A percentile compares a stretch with the other conserved stretches of the same genome.
Evolutionary conservation across 2,888 invertebrate genomes (phyloP).

Genomic region (Ametastegia equiseti): DNA sequence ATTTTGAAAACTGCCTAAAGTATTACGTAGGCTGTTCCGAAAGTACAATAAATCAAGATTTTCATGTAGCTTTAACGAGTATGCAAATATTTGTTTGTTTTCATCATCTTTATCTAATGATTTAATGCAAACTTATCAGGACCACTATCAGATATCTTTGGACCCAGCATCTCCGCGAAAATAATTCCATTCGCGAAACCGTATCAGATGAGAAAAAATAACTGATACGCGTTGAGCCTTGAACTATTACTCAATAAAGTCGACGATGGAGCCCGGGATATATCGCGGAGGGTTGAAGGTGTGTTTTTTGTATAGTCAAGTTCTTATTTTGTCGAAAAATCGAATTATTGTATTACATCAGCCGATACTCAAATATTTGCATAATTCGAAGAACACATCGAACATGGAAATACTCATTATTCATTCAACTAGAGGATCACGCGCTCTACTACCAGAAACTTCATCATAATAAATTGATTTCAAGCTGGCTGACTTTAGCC

Average conservation of each 20-base stretch:
- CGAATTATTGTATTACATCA: not conserved
- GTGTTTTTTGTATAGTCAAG: not conserved
- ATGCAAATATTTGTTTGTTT: conserved; percentile 1
- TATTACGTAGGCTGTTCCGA: not conserved
- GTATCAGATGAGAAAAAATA: not conserved
- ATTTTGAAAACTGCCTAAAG: not conserved
- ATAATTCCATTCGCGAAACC: not conserved
- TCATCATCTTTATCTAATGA: not conserved
- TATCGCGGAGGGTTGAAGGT: not conserved
- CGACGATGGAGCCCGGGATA: not conserved
- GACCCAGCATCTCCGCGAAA: not conserved
- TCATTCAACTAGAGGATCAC: too few species aligned
- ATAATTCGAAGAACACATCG: too few species aligned
- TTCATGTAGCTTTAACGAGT: not conserved
- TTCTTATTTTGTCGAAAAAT: not conserved
- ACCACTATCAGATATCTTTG: not conserved
- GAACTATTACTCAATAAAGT: not conserved
- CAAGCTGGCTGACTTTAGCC: too few species aligned
- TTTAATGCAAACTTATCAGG: not conserved
- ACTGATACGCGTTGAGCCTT: not conserved
- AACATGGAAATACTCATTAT: too few species aligned
- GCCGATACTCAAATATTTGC: not conserved
- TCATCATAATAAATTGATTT: not conserved
- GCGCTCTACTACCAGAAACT: too few species aligned
- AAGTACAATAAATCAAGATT: not conserved